Percentiles rank a stretch among this genome's conserved stretches.
Conservation (phyloP, 2,797 vertebrate species). For the Todus mexicanus region DNA sequence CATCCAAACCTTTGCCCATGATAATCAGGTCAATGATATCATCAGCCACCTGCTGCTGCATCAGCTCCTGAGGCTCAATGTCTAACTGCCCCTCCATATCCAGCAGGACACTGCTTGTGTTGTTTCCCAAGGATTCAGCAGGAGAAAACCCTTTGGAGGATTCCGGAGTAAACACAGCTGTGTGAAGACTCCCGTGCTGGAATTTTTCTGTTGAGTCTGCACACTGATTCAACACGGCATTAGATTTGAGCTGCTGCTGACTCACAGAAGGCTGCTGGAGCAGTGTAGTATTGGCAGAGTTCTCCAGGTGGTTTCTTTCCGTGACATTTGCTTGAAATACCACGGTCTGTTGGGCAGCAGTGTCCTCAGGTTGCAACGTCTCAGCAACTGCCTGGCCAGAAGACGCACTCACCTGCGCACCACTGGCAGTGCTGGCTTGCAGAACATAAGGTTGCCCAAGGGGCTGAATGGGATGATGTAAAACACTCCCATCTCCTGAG, state of each 20-base stretch:
- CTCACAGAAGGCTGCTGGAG: slow-evolving; percentile 33
- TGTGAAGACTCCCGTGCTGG: background rate
- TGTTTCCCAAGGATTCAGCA: slow-evolving; percentile 2
- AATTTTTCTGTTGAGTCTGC: slow-evolving; percentile 15
- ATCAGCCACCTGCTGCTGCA: slow-evolving; percentile 54
- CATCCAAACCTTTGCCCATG: slow-evolving; percentile 14
- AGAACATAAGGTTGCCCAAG: slow-evolving; percentile 57
- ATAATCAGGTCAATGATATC: slow-evolving; percentile 56
- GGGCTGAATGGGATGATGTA: slow-evolving; percentile 71
- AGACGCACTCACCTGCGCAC: slow-evolving; percentile 7
- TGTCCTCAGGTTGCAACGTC: slow-evolving; percentile 41
- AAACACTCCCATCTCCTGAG: slow-evolving; percentile 72
- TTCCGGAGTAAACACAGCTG: slow-evolving; percentile 71
- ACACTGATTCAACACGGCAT: background rate
- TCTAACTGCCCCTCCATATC: slow-evolving; percentile 18
- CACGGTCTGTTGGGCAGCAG: background rate
- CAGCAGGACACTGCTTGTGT: background rate
- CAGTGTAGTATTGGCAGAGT: background rate
- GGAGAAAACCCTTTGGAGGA: background rate
- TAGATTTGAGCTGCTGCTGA: slow-evolving; percentile 39
- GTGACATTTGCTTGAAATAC: background rate
- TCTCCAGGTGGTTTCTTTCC: slow-evolving; percentile 23
- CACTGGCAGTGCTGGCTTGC: background rate
- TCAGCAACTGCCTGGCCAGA: slow-evolving; percentile 38
- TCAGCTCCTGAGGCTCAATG: background rate